phyloP scores from a whole-genome alignment of 2,797 vertebrate genomes.

The Macropus fuliginosus region DNA sequence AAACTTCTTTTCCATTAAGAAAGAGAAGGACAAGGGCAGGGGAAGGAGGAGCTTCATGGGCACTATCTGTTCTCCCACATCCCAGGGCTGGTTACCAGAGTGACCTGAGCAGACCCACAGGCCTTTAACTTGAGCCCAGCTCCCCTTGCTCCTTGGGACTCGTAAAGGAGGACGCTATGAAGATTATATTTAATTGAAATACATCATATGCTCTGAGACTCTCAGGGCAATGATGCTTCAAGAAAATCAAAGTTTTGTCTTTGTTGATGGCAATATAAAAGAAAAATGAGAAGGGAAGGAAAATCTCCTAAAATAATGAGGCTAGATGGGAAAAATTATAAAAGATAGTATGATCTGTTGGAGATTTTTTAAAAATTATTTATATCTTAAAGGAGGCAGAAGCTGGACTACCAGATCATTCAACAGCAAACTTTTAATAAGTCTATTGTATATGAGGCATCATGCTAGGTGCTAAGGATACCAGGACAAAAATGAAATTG shows the following conservation, averaged over 20 bases:
- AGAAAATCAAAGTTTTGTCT: conserved; percentile 26
- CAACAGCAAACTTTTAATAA: background rate
- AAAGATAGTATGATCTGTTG: conserved; percentile 16
- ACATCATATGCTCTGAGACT: conserved; percentile 22
- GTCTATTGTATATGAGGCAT: background rate
- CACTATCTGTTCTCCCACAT: background rate
- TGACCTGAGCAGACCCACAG: background rate
- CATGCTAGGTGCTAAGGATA: background rate
- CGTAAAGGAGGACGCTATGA: background rate
- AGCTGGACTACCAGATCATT: background rate
- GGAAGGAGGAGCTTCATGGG: background rate
- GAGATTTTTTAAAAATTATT: background rate
- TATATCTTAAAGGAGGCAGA: background rate
- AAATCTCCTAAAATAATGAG: conserved; percentile 32
- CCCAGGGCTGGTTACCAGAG: background rate
- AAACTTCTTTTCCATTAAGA: background rate
- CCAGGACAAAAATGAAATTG: background rate
- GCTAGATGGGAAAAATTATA: conserved; percentile 33
- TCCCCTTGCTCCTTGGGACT: background rate
- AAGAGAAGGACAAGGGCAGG: background rate
- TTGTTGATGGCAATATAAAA: background rate
- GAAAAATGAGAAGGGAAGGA: background rate
- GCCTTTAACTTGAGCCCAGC: background rate
- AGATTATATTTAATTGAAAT: conserved; percentile 17
- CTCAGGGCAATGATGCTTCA: conserved; percentile 9